Evolutionary conservation across 2,888 invertebrate species (phyloP).

Genomic region (Criorhina ranunculi): DNA sequence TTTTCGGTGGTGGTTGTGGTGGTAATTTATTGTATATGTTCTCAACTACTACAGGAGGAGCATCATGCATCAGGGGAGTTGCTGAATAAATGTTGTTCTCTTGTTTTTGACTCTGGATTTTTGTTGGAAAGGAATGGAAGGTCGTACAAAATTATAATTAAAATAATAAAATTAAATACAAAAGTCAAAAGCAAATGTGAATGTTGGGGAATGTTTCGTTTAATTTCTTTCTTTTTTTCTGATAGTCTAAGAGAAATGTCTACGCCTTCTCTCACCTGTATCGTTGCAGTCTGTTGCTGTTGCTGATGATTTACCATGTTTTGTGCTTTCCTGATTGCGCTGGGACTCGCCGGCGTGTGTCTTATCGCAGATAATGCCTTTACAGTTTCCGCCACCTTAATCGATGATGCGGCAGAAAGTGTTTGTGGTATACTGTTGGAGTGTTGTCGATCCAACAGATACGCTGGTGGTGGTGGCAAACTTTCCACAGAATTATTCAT

Average conservation of each 20-base stretch:
- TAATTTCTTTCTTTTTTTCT: neutral
- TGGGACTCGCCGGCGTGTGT: constrained; percentile 94
- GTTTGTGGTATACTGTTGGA: constrained; percentile 77
- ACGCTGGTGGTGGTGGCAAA: constrained; percentile 84
- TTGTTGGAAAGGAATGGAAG: constrained; percentile 57
- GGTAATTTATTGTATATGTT: constrained; percentile 69
- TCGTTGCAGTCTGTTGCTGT: constrained; percentile 77
- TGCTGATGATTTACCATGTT: constrained; percentile 77
- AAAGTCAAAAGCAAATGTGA: constrained; percentile 44
- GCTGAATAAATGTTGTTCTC: constrained; percentile 75
- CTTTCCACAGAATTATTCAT: constrained; percentile 83
- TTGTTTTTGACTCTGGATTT: constrained; percentile 69
- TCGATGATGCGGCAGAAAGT: constrained; percentile 81
- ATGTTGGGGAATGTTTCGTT: constrained; percentile 3
- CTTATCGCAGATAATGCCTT: constrained; percentile 93
- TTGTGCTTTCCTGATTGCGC: constrained; percentile 87
- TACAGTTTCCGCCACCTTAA: constrained; percentile 93
- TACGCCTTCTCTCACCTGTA: constrained; percentile 81
- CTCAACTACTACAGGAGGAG: constrained; percentile 65
- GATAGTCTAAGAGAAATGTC: constrained; percentile 10
- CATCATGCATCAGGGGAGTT: constrained; percentile 75
- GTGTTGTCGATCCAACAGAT: constrained; percentile 81
- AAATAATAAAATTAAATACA: constrained; percentile 56
- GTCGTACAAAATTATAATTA: constrained; percentile 59
- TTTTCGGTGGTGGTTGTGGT: constrained; percentile 70